These are phyloP conservation scores for Drosophila cardini DNA, from an alignment of 1,140 invertebrate species.

Conservation along the genomic window DNA sequence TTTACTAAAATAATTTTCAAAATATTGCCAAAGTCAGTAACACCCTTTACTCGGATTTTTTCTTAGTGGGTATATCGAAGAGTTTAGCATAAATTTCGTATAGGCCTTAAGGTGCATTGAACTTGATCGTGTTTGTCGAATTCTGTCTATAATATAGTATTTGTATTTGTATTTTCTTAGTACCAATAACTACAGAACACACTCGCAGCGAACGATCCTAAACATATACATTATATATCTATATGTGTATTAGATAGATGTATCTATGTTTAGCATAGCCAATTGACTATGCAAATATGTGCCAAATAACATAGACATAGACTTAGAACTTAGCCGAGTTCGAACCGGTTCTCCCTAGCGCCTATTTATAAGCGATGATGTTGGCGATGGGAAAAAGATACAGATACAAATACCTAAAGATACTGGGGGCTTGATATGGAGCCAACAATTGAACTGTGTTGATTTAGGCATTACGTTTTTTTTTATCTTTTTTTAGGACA, in stretches of 20 bases:
- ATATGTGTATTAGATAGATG: slow-evolving; percentile 1
- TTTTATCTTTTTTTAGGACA: neutral
- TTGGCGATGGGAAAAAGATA: slow-evolving; percentile 28
- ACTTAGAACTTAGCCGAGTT: slow-evolving; percentile 9
- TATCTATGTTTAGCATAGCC: slow-evolving; percentile 26
- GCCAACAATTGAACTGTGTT: slow-evolving; percentile 8
- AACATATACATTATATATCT: neutral
- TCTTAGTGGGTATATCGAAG: neutral
- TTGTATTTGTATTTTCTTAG: slow-evolving; percentile 24
- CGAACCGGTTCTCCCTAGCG: slow-evolving; percentile 29
- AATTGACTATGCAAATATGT: slow-evolving; percentile 69
- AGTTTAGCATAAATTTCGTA: slow-evolving; percentile 7
- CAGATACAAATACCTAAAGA: neutral
- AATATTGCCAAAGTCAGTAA: too few relatives aligned
- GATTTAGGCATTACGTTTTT: slow-evolving; percentile 10
- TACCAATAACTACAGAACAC: slow-evolving; percentile 15
- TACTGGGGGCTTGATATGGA: neutral
- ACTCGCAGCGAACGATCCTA: neutral
- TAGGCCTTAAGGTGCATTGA: slow-evolving; percentile 33
- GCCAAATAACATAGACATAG: slow-evolving; percentile 49
- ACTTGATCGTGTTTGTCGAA: neutral
- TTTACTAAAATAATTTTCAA: too few relatives aligned
- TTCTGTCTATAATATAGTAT: slow-evolving; percentile 2
- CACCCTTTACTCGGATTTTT: neutral
- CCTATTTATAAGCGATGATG: slow-evolving; percentile 65